A percentile compares a stretch with the other conserved stretches of the same genome.
phyloP scores from a whole-genome alignment of 2,888 invertebrate species.

The Cerceris ruficornis region DNA sequence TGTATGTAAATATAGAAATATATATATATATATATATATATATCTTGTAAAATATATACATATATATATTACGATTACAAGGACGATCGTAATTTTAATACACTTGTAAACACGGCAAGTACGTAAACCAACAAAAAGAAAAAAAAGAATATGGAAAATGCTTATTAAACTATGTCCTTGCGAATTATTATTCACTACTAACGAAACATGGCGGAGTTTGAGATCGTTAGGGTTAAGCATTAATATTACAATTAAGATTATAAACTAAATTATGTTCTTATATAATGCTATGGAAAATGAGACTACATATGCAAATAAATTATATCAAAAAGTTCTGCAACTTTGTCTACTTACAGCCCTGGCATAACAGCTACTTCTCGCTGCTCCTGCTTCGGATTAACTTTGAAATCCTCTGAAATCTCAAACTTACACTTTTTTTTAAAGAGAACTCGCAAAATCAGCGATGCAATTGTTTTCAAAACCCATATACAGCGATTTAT shows the following conservation, averaged over 20 bases:
- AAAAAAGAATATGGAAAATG: slow-evolving; percentile 16
- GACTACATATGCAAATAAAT: slow-evolving; percentile 65
- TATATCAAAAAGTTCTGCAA: slow-evolving; percentile 48
- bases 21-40: slow-evolving; percentile 24
- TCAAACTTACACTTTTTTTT: too few species aligned
- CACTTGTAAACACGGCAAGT: slow-evolving; percentile 33
- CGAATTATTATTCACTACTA: slow-evolving; percentile 56
- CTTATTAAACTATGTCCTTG: slow-evolving; percentile 50
- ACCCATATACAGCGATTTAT: too few species aligned
- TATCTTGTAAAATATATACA: slow-evolving; percentile 53
- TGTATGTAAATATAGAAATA: slow-evolving; percentile 55
- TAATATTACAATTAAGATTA: slow-evolving; percentile 57
- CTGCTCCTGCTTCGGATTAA: background rate
- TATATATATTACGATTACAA: slow-evolving; percentile 30
- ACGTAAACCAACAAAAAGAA: slow-evolving; percentile 27
- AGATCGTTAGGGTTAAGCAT: slow-evolving; percentile 47
- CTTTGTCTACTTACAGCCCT: background rate
- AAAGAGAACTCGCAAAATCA: too few species aligned
- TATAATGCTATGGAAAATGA: slow-evolving; percentile 63
- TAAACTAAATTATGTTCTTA: slow-evolving; percentile 63
- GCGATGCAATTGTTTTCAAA: too few species aligned
- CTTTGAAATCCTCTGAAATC: background rate
- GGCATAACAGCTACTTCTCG: background rate
- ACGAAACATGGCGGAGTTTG: slow-evolving; percentile 55
- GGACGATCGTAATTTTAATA: slow-evolving; percentile 51